Evolutionary conservation across 2,113 vertebrate genomes (phyloP).

Genomic region (Setophaga kirtlandii): DNA sequence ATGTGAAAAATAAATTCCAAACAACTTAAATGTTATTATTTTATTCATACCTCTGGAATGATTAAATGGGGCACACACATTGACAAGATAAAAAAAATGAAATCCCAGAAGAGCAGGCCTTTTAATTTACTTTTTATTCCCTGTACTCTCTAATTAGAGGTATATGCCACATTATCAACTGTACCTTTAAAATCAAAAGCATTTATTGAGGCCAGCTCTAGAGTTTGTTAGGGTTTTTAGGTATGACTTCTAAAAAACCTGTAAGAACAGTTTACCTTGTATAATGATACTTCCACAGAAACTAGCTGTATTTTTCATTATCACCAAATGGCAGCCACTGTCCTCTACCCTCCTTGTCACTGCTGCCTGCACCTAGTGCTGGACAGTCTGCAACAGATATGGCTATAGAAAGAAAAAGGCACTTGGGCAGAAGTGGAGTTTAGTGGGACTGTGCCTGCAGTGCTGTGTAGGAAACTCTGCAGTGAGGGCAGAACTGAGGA

Average conservation of each 20-base stretch:
- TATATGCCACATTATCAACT: background rate
- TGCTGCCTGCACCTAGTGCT: background rate
- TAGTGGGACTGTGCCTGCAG: background rate
- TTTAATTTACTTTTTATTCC: background rate
- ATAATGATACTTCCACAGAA: background rate
- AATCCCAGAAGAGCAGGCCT: background rate
- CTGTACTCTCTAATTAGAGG: background rate
- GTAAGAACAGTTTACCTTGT: background rate
- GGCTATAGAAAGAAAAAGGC: background rate
- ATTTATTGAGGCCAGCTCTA: background rate
- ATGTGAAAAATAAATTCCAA: background rate
- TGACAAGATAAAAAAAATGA: background rate
- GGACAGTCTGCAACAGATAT: background rate
- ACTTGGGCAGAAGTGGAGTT: background rate
- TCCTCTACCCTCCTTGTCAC: background rate
- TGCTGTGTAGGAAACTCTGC: accelerated
- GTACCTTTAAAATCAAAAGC: background rate
- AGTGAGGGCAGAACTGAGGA: background rate
- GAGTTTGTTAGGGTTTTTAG: background rate
- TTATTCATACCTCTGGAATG: background rate
- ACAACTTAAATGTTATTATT: background rate
- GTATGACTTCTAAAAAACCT: background rate
- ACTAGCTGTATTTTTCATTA: background rate
- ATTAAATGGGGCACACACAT: background rate
- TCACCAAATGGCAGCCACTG: background rate